Conservation (phyloP, 2,113 vertebrate genomes). For the Spea bombifrons region DNA sequence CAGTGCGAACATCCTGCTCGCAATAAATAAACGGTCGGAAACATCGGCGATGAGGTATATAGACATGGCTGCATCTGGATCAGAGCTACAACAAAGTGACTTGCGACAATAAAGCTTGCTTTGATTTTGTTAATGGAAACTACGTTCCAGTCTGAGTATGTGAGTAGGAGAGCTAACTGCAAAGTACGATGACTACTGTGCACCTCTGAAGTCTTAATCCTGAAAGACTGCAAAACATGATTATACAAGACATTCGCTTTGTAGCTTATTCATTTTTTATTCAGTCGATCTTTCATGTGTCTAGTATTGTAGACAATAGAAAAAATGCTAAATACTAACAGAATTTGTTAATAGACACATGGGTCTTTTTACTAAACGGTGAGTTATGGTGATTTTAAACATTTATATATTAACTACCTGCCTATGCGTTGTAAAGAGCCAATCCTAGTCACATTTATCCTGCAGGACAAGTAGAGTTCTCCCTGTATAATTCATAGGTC, state of each 20-base stretch:
- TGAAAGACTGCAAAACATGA: slow-evolving; percentile 38
- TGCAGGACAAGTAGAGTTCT: too few relatives aligned
- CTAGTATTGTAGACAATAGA: slow-evolving; percentile 8
- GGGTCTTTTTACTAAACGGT: too few relatives aligned
- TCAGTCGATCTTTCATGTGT: neutral
- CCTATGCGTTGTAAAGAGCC: too few relatives aligned
- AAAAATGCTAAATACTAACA: too few relatives aligned
- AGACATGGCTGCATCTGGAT: slow-evolving; percentile 46
- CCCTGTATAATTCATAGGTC: too few relatives aligned
- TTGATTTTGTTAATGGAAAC: slow-evolving; percentile 31
- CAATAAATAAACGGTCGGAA: slow-evolving; percentile 40
- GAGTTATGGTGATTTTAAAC: too few relatives aligned
- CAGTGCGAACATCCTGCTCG: slow-evolving; percentile 33
- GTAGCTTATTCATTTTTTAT: slow-evolving; percentile 1
- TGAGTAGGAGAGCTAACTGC: slow-evolving; percentile 34
- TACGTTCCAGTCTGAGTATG: slow-evolving; percentile 32
- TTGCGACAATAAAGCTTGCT: slow-evolving; percentile 24
- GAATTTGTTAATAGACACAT: too few relatives aligned
- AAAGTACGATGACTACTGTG: slow-evolving; percentile 29
- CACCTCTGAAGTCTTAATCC: slow-evolving; percentile 40
- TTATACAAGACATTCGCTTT: slow-evolving; percentile 40
- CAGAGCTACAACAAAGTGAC: slow-evolving; percentile 33
- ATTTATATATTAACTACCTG: too few relatives aligned
- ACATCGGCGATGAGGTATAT: neutral
- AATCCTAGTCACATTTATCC: too few relatives aligned